Evolutionary conservation across 1,140 invertebrate genomes (phyloP), one percentile per base, ranked within the genome.

Genomic region (Drosophila erecta): DNA sequence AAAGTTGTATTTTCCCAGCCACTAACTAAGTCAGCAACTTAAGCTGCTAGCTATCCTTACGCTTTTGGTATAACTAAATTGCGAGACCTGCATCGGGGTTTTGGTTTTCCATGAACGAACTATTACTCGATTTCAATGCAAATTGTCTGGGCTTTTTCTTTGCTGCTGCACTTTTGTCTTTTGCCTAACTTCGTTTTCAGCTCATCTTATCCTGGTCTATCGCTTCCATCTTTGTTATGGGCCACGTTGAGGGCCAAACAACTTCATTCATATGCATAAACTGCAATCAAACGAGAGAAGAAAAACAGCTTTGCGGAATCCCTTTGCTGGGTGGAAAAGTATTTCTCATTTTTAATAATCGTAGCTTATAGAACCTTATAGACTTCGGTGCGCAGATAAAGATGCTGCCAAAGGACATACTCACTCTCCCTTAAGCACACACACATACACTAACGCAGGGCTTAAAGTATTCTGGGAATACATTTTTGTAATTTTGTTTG

Each of bases 281-380:
- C 58, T 85, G 76, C 81, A 76, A 79, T 84, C 64, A 71, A 76
- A 60, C 12, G 35, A 17, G 8, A 41, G 5, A 14, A 59, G n/a
- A n/a, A 59, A 60, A 50, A 57, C 69, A 75, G 35, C 53, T 58
- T 62, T 51, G 2, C 10, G 15, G 27, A 59, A 62, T 44, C 56
- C 65, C 43, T 47, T 53, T 53, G 35, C 40, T 22, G 41, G 70
- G 27, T 50, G 40, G 4, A 35, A 46, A 78, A 83, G 50, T 81
- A 81, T 87, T 79, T 81, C 69, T 59, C 60, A 83, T 89, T 83
- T 86, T 89, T 79, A 87, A 86, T 86, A 83, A 89, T 89, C 75
- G 71, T 83, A 74, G 71, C 79, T 86, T 89, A 87, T 79, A 57
- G 53, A 60, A 43, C 40, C 30, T 58, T 53, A 53, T 67, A 76